These are phyloP conservation scores for Carassius gibelio DNA, from an alignment of 2,113 vertebrate genomes.

Conservation along the genomic window DNA sequence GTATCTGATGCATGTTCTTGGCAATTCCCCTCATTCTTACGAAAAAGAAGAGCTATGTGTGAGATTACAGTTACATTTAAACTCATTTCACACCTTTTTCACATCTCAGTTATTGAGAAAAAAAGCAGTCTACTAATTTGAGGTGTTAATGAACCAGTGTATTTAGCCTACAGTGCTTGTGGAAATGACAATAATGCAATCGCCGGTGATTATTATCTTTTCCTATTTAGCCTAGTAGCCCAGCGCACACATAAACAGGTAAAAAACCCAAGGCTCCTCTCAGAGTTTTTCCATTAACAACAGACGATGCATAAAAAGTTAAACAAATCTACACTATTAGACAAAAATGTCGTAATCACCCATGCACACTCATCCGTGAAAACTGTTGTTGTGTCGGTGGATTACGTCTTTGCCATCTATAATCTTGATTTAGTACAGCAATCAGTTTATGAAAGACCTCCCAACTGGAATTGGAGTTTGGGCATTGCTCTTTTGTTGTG, in stretches of 20 bases:
- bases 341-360: constrained; percentile 2
- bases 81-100: background rate
- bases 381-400: background rate
- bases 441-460: constrained; percentile 4
- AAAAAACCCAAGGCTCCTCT: background rate
- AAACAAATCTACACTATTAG: background rate
- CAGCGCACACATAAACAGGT: background rate
- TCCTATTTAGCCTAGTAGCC: constrained; percentile 3
- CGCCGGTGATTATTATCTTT: background rate
- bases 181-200: background rate
- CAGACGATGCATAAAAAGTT: background rate
- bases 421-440: constrained; percentile 2
- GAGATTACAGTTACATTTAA: background rate
- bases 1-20: background rate
- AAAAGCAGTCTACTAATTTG: background rate
- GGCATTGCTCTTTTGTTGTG: background rate
- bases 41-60: background rate
- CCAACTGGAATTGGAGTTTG: background rate
- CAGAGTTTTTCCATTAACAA: constrained; percentile 14
- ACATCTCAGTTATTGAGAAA: background rate
- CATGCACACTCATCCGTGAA: background rate
- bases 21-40: background rate
- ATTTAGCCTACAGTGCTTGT: background rate
- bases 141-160: background rate
- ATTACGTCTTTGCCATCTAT: background rate